A percentile compares a stretch with the other conserved stretches of the same genome.
Conservation (phyloP, 2,113 vertebrate genomes). For the Brachionichthys hirsutus region DNA sequence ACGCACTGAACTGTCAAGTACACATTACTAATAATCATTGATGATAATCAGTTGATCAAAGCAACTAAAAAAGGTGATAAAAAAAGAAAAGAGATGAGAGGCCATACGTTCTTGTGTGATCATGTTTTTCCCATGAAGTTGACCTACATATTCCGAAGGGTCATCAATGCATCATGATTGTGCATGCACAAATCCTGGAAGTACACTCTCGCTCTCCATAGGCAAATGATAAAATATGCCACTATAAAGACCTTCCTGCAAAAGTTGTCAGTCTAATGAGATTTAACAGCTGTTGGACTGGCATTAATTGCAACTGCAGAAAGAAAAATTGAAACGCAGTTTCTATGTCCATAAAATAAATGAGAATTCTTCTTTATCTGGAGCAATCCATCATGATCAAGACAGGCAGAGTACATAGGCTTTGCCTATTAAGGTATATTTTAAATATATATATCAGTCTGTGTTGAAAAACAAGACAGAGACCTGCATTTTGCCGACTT, state of each 20-base stretch:
- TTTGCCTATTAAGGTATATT: constrained; percentile 37
- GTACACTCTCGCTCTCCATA: neutral
- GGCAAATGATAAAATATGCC: neutral
- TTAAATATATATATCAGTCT: constrained; percentile 30
- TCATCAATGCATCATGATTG: constrained; percentile 5
- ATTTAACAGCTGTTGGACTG: constrained; percentile 19
- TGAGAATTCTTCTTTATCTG: constrained; percentile 19
- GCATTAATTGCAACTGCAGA: constrained; percentile 13
- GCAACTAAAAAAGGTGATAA: constrained; percentile 55
- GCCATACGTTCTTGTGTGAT: constrained; percentile 28
- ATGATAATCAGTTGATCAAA: constrained; percentile 69
- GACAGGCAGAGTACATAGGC: constrained; percentile 20
- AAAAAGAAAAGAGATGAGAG: constrained; percentile 56
- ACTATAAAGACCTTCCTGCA: neutral
- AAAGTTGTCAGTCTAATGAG: constrained; percentile 14
- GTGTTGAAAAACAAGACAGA: constrained; percentile 33
- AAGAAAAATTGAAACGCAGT: neutral
- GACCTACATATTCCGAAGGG: constrained; percentile 51
- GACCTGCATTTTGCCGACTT: constrained; percentile 47
- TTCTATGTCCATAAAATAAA: constrained; percentile 21
- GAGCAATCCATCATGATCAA: constrained; percentile 36
- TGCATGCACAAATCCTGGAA: neutral
- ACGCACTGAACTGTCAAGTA: constrained; percentile 60
- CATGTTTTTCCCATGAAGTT: constrained; percentile 28
- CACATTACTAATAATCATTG: constrained; percentile 63